These are phyloP conservation scores for Drosophila kanekoi DNA, from an alignment of 2,888 invertebrate species.

Conservation along the genomic window DNA sequence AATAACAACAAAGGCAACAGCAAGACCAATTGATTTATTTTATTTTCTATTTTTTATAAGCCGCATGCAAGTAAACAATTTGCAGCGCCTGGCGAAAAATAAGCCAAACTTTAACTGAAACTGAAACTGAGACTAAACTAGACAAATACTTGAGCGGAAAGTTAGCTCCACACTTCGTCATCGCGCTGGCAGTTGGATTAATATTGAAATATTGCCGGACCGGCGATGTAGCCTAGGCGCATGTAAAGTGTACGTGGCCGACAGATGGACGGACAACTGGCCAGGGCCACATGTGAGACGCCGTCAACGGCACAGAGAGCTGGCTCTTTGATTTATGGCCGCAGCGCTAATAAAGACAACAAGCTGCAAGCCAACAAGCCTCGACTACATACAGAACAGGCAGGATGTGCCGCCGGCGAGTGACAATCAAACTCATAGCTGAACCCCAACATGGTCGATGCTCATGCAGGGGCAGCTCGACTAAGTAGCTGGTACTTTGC, in stretches of 20 bases:
- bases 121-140: conserved; percentile 54
- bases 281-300: conserved; percentile 76
- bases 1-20: conserved; percentile 29
- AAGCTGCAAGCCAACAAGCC: conserved; percentile 68
- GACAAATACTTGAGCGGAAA: conserved; percentile 73
- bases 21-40: conserved; percentile 82
- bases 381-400: conserved; percentile 26
- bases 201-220: conserved; percentile 81
- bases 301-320: conserved; percentile 56
- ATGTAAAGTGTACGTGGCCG: conserved; percentile 61
- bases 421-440: conserved; percentile 47
- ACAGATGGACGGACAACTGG: conserved; percentile 29
- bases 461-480: conserved; percentile 2
- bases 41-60: conserved; percentile 68
- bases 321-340: conserved; percentile 75
- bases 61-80: conserved; percentile 55
- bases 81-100: conserved; percentile 45
- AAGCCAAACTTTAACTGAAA: conserved; percentile 19
- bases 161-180: conserved; percentile 75
- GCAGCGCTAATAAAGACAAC: conserved; percentile 75
- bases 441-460: conserved; percentile 16
- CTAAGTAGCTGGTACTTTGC: background rate
- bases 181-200: conserved; percentile 82
- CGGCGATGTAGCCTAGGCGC: conserved; percentile 60
- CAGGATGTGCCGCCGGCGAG: conserved; percentile 70